Percentiles rank a stretch among this genome's conserved stretches.
These are phyloP conservation scores for Drosophila sordidula DNA, from an alignment of 2,888 invertebrate genomes.

Conservation along the genomic window DNA sequence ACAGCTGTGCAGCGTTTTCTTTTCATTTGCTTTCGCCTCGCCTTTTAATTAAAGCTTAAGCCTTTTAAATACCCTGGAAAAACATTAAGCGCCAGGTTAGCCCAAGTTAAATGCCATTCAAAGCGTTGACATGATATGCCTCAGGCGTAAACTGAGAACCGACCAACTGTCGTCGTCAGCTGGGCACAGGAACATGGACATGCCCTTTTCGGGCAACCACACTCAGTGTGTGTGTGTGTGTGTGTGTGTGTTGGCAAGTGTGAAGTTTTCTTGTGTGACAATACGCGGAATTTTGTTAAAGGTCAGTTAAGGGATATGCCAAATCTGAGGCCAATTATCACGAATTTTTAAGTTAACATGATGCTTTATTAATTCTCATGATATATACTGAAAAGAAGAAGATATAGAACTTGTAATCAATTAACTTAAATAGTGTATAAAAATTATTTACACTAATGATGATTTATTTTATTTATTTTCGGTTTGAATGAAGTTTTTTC, in stretches of 20 bases:
- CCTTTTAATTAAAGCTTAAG: constrained; percentile 76
- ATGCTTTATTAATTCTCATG: too few species aligned
- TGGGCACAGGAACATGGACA: constrained; percentile 24
- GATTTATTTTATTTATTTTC: too few species aligned
- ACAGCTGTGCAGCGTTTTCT: constrained; percentile 60
- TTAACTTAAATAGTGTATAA: too few species aligned
- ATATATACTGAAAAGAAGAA: too few species aligned
- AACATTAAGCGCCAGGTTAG: constrained; percentile 47
- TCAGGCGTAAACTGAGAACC: constrained; percentile 41
- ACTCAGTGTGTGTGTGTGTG: background rate
- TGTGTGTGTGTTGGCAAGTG: constrained; percentile 15
- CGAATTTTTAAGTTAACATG: background rate
- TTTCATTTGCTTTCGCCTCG: constrained; percentile 20
- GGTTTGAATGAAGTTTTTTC: too few species aligned
- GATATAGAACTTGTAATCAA: too few species aligned
- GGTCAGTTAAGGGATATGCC: background rate
- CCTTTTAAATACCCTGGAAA: constrained; percentile 59
- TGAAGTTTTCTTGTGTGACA: constrained; percentile 18
- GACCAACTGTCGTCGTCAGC: constrained; percentile 43
- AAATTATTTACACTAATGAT: too few species aligned
- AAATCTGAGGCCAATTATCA: too few species aligned
- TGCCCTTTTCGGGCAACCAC: constrained; percentile 7
- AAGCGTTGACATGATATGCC: constrained; percentile 71
- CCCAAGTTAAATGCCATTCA: constrained; percentile 70
- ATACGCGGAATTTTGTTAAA: constrained; percentile 10